Conservation (phyloP, 2,797 vertebrate species). For the Chelonia mydas region DNA sequence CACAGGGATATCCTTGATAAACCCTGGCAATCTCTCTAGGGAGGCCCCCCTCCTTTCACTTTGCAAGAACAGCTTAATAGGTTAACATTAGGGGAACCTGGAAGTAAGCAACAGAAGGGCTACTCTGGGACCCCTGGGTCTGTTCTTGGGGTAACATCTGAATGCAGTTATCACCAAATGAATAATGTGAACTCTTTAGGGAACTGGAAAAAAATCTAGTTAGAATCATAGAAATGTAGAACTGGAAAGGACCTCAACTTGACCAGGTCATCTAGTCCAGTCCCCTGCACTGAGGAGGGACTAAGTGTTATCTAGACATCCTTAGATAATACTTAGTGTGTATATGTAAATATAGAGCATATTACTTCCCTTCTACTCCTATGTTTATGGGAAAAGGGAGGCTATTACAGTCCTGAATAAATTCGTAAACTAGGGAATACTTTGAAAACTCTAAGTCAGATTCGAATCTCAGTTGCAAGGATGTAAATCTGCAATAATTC, state of each 20-base stretch:
- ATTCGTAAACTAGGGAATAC: background rate
- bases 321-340: too few species aligned
- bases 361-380: slow-evolving; percentile 12
- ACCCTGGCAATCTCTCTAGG: too few species aligned
- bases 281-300: too few species aligned
- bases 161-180: slow-evolving; percentile 19
- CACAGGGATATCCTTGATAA: too few species aligned
- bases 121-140: too few species aligned
- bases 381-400: background rate
- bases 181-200: background rate
- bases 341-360: background rate
- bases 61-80: too few species aligned
- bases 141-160: background rate
- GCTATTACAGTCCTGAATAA: background rate
- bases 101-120: too few species aligned
- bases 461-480: background rate
- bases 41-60: too few species aligned
- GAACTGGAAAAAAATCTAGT: background rate
- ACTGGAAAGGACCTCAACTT: too few species aligned
- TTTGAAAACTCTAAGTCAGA: background rate
- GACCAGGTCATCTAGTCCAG: too few species aligned
- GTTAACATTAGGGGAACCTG: too few species aligned
- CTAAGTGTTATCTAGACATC: too few species aligned
- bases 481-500: background rate
- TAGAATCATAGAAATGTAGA: background rate